Evolutionary conservation across 1,140 invertebrate genomes (phyloP), one percentile per base, ranked within the genome.

Genomic region (Colletes gigas): DNA sequence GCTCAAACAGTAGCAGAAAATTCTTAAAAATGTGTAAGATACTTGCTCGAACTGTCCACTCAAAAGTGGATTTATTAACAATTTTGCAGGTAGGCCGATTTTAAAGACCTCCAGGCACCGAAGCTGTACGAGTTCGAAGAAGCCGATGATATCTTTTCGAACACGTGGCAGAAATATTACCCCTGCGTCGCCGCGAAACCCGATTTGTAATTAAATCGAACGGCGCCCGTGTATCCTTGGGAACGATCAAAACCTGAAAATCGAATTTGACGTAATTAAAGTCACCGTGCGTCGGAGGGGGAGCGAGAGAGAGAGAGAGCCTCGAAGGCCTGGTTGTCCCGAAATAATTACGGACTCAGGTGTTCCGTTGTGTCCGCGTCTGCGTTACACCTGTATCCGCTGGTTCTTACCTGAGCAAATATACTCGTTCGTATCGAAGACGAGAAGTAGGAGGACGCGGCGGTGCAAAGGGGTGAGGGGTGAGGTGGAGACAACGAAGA

Each of bases 351-450:
- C 78, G 71, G 78, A 74, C 86, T 83, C 82, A 86, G 88, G 84
- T 88, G 84, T 88, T 83, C 57, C 67, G 62, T 83, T 84, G 80
- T 84, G 72, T 88, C 76, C 70, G 84, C 74, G 75, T 44, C 81
- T 73, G 76, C 74, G 78, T 68, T 87, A 87, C 85, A 87, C 81
- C 84, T 86, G 85, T 86, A 86, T 78, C 84, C 81, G 84, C 57
- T 73, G 15, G 44, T 90, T 89, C 87, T 88, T 83, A 83, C 82
- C 80, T 82, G 78, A 89, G 85, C 85, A 91, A 90, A 91, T 91
- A 90, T 88, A 90, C 88, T 88, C 81, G 85, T 91, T 85, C 76
- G 81, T 85, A 86, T 86, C 85, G 76, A 66, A 59, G 63, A 80
- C 55, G 57, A 78, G 83, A 30, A 50, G 63, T 41, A 19, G 30